Base-by-base conservation (phyloP, 2,113 vertebrate genomes). In the Nesoenas mayeri region DNA sequence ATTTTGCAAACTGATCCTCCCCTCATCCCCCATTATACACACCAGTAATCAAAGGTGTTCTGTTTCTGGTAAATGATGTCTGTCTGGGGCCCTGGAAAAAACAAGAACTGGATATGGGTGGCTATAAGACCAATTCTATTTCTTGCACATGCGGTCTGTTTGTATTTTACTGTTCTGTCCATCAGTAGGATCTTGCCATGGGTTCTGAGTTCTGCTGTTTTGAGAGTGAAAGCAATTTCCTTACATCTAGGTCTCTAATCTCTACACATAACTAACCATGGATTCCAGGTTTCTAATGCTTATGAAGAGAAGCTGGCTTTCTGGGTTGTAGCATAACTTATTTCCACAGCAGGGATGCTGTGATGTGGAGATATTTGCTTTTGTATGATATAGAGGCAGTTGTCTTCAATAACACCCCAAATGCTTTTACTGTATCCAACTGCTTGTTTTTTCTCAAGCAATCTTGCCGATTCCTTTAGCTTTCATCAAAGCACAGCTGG, bases 141-240 rank as follows among this genome's bases (percentile, higher is more conserved):
- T 77, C n/a, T 86, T 40, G 26, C 14, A 48, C 6, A 3, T 0
- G 2, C 64, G 8, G 7, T 85, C 24, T 58, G 1, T 64, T 79
- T 66, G 11, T 47, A 2, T 88, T 22, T 73, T 19, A n/a, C 0
- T 4, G 14, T 72, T 72, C 40, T 53, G 15, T 70, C 6, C 5
- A 2, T 93, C 17, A 25, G 7, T 34, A 9, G 31, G 32, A 38
- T 60, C 62, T 17, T 85, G 21, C 12, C 11, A 2, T 3, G 36
- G 17, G 5, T 50, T 79, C 1, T 3, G 36, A 15, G 4, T 50
- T 79, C 1, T 57, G 40, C 29, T 77, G 5, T 65, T 84, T 48
- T 29, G 36, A 60, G 57, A 72, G 12, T 48, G 54, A 91, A 72
- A 83, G 15, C 40, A 12, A 3, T 88, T 79, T 83, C 22, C 22